Evolutionary conservation across 2,888 invertebrate genomes (phyloP), one percentile per base, ranked within the genome.

Genomic region (Drosophila sordidapex): DNA sequence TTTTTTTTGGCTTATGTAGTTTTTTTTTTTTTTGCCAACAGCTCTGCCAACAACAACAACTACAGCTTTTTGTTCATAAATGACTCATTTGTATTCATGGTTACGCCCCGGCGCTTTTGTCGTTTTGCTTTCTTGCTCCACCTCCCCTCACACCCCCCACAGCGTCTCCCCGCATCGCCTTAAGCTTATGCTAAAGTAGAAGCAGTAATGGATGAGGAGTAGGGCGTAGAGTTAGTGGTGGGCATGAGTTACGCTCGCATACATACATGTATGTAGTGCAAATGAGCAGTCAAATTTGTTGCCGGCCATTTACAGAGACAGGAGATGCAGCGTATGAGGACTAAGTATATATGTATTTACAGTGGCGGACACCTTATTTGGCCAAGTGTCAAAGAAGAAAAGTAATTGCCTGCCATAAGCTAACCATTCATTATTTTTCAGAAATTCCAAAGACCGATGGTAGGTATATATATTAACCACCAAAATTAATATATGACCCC

Each of bases 51-150:
- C 52, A 58, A 79, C 69, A 38, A 27, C 56, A 11, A 43, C 15
- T 36, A 54, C 25, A 36, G 11, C 25, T 76, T 76, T 70, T 74
- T 68, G 85, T 49, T 71, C 86, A 81, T 86, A 86, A 82, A 81
- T 86, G 82, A 86, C 71, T 82, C 87, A 86, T 82, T 82, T 82
- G 87, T 82, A 82, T 82, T 82, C 82, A 82, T 82, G 86, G 87
- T 74, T 77, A 70, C 81, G 81, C 83, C 83, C 66, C 57, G 36
- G 60, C 66, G 77, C 86, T 76, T 79, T 80, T 79, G 76, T 72
- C 68, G 71, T 61, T 64, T 54, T 66, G 61, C 52, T 38, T 54
- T 48, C 49, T 56, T 49, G 18, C n/a, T 5, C 31, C 52, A 4
- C 27, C 4, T 21, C 7, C 5, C 11, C 1, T 0, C 15, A 7